Conservation (phyloP, 2,888 invertebrate species). For the Aphelenchoides bicaudatus region DNA sequence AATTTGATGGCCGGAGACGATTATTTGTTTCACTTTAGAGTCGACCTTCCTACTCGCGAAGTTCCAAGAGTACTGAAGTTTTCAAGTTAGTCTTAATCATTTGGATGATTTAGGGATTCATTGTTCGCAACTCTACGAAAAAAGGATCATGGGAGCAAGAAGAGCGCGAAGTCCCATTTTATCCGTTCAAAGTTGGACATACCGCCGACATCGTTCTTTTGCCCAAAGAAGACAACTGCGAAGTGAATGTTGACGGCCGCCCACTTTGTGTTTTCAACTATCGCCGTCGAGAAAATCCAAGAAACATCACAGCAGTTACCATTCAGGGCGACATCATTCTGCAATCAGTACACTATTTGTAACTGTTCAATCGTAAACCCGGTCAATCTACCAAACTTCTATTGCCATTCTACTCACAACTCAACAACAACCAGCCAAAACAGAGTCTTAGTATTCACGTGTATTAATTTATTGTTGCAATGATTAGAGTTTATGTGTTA, state of each 20-base stretch:
- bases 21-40: conserved; percentile 48
- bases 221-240: conserved; percentile 32
- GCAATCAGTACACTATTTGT: conserved; percentile 9
- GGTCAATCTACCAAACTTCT: too few relatives aligned
- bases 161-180: conserved; percentile 41
- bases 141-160: conserved; percentile 43
- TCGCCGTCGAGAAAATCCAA: conserved; percentile 21
- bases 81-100: not conserved
- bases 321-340: not conserved
- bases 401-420: too few relatives aligned
- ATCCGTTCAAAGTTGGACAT: conserved; percentile 48
- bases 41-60: conserved; percentile 43
- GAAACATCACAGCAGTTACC: not conserved
- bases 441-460: too few relatives aligned
- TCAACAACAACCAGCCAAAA: too few relatives aligned
- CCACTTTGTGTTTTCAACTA: conserved; percentile 43
- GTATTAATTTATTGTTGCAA: too few relatives aligned
- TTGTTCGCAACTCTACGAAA: conserved; percentile 45
- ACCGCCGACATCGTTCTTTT: conserved; percentile 46
- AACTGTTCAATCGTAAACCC: not conserved
- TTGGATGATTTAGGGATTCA: conserved; percentile 36
- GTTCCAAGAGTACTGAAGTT: conserved; percentile 15
- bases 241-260: conserved; percentile 45
- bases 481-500: too few relatives aligned
- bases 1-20: conserved; percentile 40